Evolutionary conservation across 1,140 invertebrate genomes (phyloP), one percentile per base, ranked within the genome.

Genomic region (Drosophila willistoni): DNA sequence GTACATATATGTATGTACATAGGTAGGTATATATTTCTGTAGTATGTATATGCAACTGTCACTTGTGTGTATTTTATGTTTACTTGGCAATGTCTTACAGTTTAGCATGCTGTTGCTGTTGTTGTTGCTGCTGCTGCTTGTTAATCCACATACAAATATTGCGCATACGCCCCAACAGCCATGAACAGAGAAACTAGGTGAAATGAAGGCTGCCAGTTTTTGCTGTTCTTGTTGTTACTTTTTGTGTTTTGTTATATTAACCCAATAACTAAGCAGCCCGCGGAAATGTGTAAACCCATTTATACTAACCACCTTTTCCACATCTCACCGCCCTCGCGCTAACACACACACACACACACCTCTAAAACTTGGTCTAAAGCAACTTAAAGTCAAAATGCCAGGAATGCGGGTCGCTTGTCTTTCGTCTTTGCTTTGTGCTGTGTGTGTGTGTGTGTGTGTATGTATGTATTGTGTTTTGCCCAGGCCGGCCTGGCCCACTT

Each of bases 121-220:
- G 29, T 47, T 39, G 56, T 44, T 25, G 22, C 12, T 47, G 62
- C 33, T 56, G 62, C 66, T 61, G 82, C 79, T 82, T 77, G 69
- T 87, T 87, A 83, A 86, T 82, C 73, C 69, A 78, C 79, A 86
- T 65, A 87, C 79, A 86, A 86, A 86, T 86, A 86, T 83, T 86
- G 67, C 76, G 47, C 73, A 87, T 82, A 87, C 83, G 79, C 69
- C 72, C 62, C 64, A 29, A 44, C 39, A 29, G 25, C 61, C 42
- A 25, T 14, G 10, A 64, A 25, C 61, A 25, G 41, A 44, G 5
- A 75, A 82, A 79, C 83, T 82, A 86, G 83, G 83, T 87, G 76
- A 73, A 79, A 57, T 71, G 41, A n/a, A 34, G 29, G 33, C 12
- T 51, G 62, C 14, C 42, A 33, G 60, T 64, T 44, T n/a, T n/a